Conservation (phyloP, 2,113 vertebrate genomes). For the Hyaena hyaena region DNA sequence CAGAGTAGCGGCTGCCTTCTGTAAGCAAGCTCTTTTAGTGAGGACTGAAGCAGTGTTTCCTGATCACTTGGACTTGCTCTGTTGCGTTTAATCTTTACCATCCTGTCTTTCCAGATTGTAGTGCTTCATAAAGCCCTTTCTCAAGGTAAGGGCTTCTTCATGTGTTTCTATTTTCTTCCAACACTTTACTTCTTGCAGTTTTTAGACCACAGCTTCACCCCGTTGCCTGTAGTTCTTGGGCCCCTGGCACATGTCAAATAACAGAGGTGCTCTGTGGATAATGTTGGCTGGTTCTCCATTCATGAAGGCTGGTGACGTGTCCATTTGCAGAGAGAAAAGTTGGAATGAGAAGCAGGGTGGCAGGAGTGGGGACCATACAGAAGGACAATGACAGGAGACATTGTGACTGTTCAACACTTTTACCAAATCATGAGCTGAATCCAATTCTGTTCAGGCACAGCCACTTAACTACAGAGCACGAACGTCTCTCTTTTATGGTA, state of each 20-base stretch:
- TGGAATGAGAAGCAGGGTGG: not conserved
- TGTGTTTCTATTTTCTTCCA: not conserved
- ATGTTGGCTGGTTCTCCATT: not conserved
- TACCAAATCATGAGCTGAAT: not conserved
- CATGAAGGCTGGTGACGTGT: accelerated
- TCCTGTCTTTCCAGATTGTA: not conserved
- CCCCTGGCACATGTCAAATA: not conserved
- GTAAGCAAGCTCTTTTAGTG: not conserved
- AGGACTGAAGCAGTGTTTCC: not conserved
- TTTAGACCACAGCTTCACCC: not conserved
- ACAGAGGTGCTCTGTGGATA: not conserved
- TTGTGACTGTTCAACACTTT: not conserved
- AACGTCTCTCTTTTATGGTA: not conserved
- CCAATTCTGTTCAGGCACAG: not conserved
- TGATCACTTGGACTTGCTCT: not conserved
- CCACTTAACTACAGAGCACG: not conserved
- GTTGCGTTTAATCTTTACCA: not conserved
- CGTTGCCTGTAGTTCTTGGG: not conserved
- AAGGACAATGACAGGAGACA: not conserved
- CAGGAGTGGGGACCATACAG: not conserved
- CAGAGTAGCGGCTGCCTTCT: not conserved
- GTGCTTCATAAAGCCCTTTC: not conserved
- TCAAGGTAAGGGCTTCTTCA: not conserved
- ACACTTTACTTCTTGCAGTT: not conserved
- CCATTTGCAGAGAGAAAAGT: not conserved